Base-by-base conservation (phyloP, 2,888 invertebrate species). In the Ceriagrion tenellum region DNA sequence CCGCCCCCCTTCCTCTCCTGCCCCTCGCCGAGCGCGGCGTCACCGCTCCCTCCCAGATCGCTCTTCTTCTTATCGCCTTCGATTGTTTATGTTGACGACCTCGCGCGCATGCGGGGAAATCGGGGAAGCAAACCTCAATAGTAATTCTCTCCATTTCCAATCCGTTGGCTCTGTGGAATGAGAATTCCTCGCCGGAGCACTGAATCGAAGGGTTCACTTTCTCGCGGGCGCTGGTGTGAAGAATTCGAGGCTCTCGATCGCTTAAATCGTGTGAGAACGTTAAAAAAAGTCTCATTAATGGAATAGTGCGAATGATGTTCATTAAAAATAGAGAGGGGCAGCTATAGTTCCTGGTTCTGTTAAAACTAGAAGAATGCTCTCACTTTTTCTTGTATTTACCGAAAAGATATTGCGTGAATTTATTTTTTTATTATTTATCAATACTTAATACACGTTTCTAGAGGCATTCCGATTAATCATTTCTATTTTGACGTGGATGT, bases 31-130 rank as follows among this genome's bases (percentile, higher is more conserved):
- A 1, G 1, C 30, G 10, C 81, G 16, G 35, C 81, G 10, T 81
- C 35, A 35, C 35, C 35, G 10, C 35, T 81, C 81, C 81, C 16
- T 59, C 59, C 20, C 56, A 12, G 16, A 59, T 59, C 59, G 59
- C 59, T 59, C 20, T 59, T 16, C 20, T 59, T 16, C 69, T 69
- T 69, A 69, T 69, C 69, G 69, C 69, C n/a, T 1, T 35, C 81
- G 81, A 81, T 81, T 81, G 81, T 81, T 81, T 81, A 81, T 81
- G 81, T 81, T 81, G 81, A 35, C 81, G 81, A 81, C 35, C 81
- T 69, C 69, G 23, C 59, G 23, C 26, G 69, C 18, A 23, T 13
- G 81, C 12, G 35, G 81, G 30, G 18, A 81, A 81, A 81, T 69
- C 81, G 12, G 35, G 81, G 0, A 2, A 81, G 81, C 81, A 81